A percentile compares a stretch with the other conserved stretches of the same genome.
These are phyloP conservation scores for Timema podura DNA, from an alignment of 2,888 invertebrate genomes.

Conservation along the genomic window DNA sequence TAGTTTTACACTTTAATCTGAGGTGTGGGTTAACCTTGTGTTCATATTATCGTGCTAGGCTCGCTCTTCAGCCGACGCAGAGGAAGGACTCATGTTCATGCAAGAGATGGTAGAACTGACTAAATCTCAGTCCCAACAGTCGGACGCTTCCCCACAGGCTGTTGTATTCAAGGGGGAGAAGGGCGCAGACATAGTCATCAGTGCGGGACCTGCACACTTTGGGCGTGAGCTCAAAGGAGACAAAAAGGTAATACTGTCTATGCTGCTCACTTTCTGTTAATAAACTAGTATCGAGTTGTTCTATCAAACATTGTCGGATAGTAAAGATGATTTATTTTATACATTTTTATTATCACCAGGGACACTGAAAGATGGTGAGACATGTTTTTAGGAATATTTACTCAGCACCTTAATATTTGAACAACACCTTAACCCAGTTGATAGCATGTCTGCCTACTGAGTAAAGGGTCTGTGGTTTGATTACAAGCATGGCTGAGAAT, in stretches of 20 bases:
- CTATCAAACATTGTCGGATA: no score
- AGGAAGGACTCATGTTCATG: constrained; percentile 92
- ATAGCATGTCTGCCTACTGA: no score
- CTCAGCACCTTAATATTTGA: no score
- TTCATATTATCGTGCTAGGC: constrained; percentile 56
- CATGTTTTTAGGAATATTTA: no score
- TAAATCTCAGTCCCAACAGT: constrained; percentile 59
- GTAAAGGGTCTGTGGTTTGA: no score
- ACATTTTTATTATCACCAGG: no score
- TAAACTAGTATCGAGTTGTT: no score
- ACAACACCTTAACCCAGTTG: no score
- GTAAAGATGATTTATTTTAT: no score
- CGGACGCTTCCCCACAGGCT: constrained; percentile 54
- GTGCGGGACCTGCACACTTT: constrained; percentile 90
- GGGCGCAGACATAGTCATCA: constrained; percentile 45
- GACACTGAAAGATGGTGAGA: no score
- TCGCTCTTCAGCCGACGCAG: constrained; percentile 76
- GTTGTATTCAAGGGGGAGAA: constrained; percentile 46
- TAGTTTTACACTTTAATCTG: neutral
- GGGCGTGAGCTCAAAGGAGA: constrained; percentile 66
- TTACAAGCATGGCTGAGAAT: no score
- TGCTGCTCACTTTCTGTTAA: no score
- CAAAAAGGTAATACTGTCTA: constrained; percentile 42
- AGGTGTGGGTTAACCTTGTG: neutral
- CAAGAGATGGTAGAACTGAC: constrained; percentile 93